Evolutionary conservation across 2,113 vertebrate genomes (phyloP).

Genomic region (Rallus limicola): DNA sequence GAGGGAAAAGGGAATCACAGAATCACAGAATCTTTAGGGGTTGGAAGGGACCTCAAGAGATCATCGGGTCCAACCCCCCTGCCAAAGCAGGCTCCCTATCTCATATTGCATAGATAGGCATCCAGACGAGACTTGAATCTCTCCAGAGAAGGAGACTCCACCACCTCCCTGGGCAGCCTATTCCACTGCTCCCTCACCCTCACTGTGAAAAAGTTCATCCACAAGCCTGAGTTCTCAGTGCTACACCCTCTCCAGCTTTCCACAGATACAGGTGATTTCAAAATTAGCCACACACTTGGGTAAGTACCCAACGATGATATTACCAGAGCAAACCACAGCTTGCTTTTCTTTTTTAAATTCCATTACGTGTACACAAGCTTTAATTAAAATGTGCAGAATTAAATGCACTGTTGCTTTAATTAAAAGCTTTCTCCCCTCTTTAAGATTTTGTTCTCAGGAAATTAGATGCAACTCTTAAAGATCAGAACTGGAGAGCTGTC

Average conservation of each 20-base stretch:
- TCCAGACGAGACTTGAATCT: too few species aligned
- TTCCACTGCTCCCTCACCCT: too few species aligned
- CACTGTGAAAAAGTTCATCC: too few species aligned
- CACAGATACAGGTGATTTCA: neutral
- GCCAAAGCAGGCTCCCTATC: too few species aligned
- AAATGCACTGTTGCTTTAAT: neutral
- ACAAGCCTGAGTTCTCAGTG: neutral
- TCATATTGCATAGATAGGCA: too few species aligned
- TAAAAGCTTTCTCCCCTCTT: neutral
- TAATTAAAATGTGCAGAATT: neutral
- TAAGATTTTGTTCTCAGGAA: neutral
- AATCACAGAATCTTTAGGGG: too few species aligned
- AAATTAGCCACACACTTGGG: accelerated
- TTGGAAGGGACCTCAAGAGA: too few species aligned
- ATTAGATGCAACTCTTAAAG: accelerated
- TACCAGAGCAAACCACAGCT: neutral
- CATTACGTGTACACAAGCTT: accelerated
- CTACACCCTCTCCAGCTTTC: neutral
- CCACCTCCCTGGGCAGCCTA: too few species aligned
- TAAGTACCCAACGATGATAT: too few species aligned
- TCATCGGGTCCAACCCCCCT: too few species aligned
- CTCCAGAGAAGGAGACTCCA: too few species aligned
- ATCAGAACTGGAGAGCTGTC: neutral
- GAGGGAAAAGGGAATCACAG: neutral
- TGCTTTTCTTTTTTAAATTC: neutral